Evolutionary conservation across 1,140 invertebrate genomes (phyloP).

Genomic region (Gryon sp.): DNA sequence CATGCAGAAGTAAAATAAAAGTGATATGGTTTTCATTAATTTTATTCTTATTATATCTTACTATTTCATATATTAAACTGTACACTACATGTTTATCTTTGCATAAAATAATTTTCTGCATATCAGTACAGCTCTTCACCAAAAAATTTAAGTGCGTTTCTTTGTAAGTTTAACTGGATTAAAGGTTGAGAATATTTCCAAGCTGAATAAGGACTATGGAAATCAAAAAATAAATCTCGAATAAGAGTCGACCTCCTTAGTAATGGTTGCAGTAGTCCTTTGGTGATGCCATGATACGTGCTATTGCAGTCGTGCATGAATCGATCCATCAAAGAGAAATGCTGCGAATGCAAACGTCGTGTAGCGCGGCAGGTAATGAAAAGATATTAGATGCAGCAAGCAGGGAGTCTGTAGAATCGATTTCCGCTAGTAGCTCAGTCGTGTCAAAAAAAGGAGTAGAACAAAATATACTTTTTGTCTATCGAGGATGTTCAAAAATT

Average conservation of each 20-base stretch:
- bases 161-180: background rate
- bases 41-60: no score
- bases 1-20: no score
- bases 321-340: constrained; percentile 60
- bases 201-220: constrained; percentile 2
- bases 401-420: constrained; percentile 43
- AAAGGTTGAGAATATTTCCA: background rate
- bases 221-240: constrained; percentile 10
- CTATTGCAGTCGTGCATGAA: constrained; percentile 36
- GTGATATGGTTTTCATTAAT: no score
- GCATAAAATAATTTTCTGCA: no score
- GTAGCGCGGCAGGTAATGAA: constrained; percentile 51
- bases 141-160: no score
- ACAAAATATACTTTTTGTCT: constrained; percentile 22
- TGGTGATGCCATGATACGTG: constrained; percentile 22
- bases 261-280: constrained; percentile 17
- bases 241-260: constrained; percentile 11
- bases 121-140: no score
- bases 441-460: constrained; percentile 21
- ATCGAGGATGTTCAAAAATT: no score
- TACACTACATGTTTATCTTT: no score
- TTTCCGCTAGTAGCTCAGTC: constrained; percentile 24
- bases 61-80: no score
- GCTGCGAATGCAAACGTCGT: constrained; percentile 55
- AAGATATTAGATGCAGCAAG: constrained; percentile 50